Evolutionary conservation across 2,888 invertebrate genomes (phyloP), one percentile per base, ranked within the genome.

Genomic region (Drosophila kambysellisi): DNA sequence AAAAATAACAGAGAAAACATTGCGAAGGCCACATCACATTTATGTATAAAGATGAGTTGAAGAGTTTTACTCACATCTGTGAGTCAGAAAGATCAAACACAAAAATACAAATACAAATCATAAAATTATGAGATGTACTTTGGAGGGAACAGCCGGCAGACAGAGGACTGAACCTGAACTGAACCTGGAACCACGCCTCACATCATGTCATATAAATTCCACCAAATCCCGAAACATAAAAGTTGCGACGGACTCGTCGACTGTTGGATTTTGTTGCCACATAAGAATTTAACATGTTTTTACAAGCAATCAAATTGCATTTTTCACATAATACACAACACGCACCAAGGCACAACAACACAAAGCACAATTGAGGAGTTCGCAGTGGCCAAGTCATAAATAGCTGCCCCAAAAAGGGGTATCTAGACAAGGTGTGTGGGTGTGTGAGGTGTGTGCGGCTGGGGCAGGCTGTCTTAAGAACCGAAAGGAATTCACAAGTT

Each of bases 241-340:
- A 78, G 64, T 64, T 70, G 63, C 62, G 64, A 41, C 59, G 64
- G 58, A 54, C 41, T 60, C 60, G 59, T n/a, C 39, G 56, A 29
- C 29, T 69, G 52, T 57, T 66, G 68, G 58, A 57, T 61, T 72
- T 50, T 73, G 79, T 82, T 77, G 77, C 70, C 76, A 82, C 81
- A 83, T 78, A 79, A 83, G 90, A 83, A 85, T 81, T 82, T 82
- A 82, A 89, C 86, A 86, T 91, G 90, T 91, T 91, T 91, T 90
- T 90, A 92, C 90, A 91, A 90, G 83, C 89, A 86, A 91, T 92
- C 91, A 92, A 91, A 91, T 91, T 89, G 91, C 91, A 91, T 92
- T 91, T 91, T 90, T 91, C 92, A 91, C 91, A 91, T 91, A 85
- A 87, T 89, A 85, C 81, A 73, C 64, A 51, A 51, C 46, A 57